These are phyloP conservation scores for Drosophila yooni DNA, from an alignment of 2,888 invertebrate species.

Conservation along the genomic window DNA sequence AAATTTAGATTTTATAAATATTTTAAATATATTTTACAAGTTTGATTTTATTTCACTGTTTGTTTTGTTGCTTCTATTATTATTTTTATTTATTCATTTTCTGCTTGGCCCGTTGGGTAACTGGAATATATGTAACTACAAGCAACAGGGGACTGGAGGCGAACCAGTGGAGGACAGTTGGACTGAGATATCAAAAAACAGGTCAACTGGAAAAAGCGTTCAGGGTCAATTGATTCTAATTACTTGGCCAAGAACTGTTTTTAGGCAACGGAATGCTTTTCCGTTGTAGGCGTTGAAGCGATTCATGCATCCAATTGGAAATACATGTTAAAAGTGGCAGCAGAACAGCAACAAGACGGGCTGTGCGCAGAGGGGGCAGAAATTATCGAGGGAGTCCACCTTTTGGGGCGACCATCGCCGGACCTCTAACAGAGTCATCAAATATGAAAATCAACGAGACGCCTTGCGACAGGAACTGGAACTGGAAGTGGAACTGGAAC, in stretches of 20 bases:
- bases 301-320: slow-evolving; percentile 61
- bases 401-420: slow-evolving; percentile 4
- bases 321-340: slow-evolving; percentile 25
- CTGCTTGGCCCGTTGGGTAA: neutral
- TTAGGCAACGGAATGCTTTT: slow-evolving; percentile 15
- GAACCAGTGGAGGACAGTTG: no score
- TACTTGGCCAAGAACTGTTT: slow-evolving; percentile 54
- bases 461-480: slow-evolving; percentile 9
- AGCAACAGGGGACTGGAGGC: neutral
- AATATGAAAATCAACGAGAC: slow-evolving; percentile 31
- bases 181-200: slow-evolving; percentile 59
- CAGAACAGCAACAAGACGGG: neutral
- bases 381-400: slow-evolving; percentile 4
- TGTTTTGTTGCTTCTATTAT: slow-evolving; percentile 22
- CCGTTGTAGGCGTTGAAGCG: slow-evolving; percentile 56
- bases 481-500: slow-evolving; percentile 6
- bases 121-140: slow-evolving; percentile 23
- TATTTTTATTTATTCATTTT: neutral
- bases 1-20: slow-evolving; percentile 43
- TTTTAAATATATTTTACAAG: slow-evolving; percentile 41
- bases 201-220: slow-evolving; percentile 71
- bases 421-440: slow-evolving; percentile 11
- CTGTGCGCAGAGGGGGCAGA: neutral
- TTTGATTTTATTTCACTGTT: slow-evolving; percentile 45
- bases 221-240: slow-evolving; percentile 74